A percentile compares a stretch with the other conserved stretches of the same genome.
Conservation (phyloP, 2,797 vertebrate genomes). For the Petrocephalus sullivani region DNA sequence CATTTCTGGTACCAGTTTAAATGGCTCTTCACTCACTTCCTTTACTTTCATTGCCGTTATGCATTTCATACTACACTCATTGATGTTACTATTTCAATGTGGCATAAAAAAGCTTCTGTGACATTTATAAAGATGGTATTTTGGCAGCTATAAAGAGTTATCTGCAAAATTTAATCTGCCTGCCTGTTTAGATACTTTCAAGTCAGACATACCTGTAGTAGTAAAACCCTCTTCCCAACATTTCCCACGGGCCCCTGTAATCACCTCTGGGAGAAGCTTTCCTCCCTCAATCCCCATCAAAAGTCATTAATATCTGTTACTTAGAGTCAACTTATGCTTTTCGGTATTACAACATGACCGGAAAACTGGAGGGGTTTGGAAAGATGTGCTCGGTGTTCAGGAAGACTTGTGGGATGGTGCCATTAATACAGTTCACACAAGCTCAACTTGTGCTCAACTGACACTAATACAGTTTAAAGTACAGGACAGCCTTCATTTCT, state of each 20-base stretch:
- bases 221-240: background rate
- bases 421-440: background rate
- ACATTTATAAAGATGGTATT: background rate
- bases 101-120: background rate
- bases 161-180: background rate
- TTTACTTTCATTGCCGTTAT: background rate
- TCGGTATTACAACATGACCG: background rate
- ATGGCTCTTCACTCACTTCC: background rate
- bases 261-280: background rate
- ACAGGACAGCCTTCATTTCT: background rate
- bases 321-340: too few relatives aligned
- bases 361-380: background rate
- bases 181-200: background rate
- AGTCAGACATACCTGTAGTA: background rate
- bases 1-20: background rate
- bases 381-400: background rate
- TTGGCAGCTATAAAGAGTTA: background rate
- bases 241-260: background rate
- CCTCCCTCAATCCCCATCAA: background rate
- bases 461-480: background rate
- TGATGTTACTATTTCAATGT: background rate
- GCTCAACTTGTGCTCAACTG: background rate
- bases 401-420: background rate
- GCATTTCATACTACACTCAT: background rate
- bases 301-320: background rate